Evolutionary conservation across 2,888 invertebrate genomes (phyloP), one percentile per base, ranked within the genome.

Genomic region (Mactromeris polynyma): DNA sequence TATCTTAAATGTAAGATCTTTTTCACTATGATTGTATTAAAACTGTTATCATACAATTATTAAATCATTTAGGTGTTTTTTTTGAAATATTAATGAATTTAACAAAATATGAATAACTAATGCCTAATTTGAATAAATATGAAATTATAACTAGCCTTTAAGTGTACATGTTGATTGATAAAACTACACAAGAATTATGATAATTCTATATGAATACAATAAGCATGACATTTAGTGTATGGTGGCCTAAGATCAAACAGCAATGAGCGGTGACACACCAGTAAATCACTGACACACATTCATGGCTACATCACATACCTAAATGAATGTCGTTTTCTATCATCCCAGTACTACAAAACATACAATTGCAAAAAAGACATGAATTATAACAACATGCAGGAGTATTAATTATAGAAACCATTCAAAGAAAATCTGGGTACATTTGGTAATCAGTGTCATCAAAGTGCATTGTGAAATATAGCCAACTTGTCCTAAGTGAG

Each of bases 341-440:
- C 90, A 85, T 88, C 89, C 90, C 88, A 90, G 77, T 81, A 90
- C 89, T 87, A 89, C 87, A 88, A 88, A 14, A 80, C 58, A 73
- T 83, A 73, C 21, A 73, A 73, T 73, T 21, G 38, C 31, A 83
- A 31, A 73, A n/a, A 73, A 31, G 36, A 69, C 36, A 64, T 40
- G 42, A 42, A n/a, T 42, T 17, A 80, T 38, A 54, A 54, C 58
- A 58, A 54, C 31, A 81, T 51, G 46, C 21, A 81, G 81, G 46
- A 54, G 9, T n/a, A 26, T 26, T 3, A 26, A 64, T 64, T 64
- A 64, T 7, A 46, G 17, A 46, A 46, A 4, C 46, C 6, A 17
- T 4, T 42, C 58, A 4, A n/a, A 26, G 6, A 2, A 64, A n/a
- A 64, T 64, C 58, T 64, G 26, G 26, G 58, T 64, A 64, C 58